Conservation (phyloP, 2,113 vertebrate genomes). For the Micronisus gabar region DNA sequence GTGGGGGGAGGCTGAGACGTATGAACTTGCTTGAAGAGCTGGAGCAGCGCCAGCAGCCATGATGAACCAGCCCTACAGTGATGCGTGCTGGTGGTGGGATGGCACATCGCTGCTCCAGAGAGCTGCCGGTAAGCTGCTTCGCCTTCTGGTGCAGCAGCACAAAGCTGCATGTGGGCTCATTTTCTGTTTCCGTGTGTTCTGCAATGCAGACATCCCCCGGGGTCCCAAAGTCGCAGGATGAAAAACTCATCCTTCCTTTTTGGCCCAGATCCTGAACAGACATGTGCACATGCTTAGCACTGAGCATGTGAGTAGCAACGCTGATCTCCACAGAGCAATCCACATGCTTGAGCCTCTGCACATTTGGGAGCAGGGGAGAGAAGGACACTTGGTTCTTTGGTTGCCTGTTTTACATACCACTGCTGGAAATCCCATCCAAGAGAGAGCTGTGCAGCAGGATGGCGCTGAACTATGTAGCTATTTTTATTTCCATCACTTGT, state of each 20-base stretch:
- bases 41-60: neutral
- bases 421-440: neutral
- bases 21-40: neutral
- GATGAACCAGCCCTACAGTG: neutral
- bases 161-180: neutral
- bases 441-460: neutral
- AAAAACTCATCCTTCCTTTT: conserved; percentile 34
- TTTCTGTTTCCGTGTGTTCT: neutral
- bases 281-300: neutral
- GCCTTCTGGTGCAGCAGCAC: neutral
- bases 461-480: neutral
- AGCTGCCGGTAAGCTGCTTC: neutral
- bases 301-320: conserved; percentile 19
- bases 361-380: neutral
- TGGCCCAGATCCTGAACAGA: neutral
- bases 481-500: conserved; percentile 31
- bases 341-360: neutral
- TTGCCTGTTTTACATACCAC: neutral
- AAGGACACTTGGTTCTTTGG: conserved; percentile 26
- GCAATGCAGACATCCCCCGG: neutral
- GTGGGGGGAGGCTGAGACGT: neutral
- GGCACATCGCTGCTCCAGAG: neutral
- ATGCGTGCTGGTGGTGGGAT: neutral
- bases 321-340: neutral
- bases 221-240: neutral